phyloP scores from a whole-genome alignment of 2,888 invertebrate species.

The Pristionchus fissidentatus region DNA sequence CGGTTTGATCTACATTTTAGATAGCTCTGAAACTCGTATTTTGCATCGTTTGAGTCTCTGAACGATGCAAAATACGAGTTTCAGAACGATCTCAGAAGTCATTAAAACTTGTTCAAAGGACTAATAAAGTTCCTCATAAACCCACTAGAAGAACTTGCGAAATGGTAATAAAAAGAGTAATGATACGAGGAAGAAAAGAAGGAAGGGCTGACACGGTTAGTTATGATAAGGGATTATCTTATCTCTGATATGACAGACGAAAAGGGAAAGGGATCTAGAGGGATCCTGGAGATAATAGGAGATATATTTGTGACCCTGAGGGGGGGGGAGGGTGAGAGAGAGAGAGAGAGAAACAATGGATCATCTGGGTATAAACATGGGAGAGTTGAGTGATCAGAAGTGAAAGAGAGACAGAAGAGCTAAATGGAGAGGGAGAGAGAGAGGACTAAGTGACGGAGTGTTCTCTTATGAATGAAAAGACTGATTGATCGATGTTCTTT shows the following conservation, averaged over 20 bases:
- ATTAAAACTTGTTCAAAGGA: not conserved
- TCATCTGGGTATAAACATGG: not conserved
- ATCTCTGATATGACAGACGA: not conserved
- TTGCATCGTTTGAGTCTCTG: no score
- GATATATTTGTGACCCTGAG: constrained; percentile 23
- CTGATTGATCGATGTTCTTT: not conserved
- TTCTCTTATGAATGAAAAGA: not conserved
- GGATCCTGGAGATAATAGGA: not conserved
- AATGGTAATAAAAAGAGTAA: constrained; percentile 1
- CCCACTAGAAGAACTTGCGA: not conserved
- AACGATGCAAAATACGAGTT: no score
- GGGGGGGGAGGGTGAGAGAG: not conserved
- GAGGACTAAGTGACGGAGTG: no score
- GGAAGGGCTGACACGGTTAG: not conserved
- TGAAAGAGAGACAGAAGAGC: no score
- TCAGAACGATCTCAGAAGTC: no score
- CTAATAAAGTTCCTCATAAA: not conserved
- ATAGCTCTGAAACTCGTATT: no score
- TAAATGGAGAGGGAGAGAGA: no score
- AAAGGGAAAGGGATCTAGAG: constrained; percentile 17
- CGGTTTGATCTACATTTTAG: no score
- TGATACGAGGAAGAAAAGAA: not conserved
- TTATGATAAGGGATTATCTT: constrained; percentile 30
- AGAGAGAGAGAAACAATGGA: constrained; percentile 25
- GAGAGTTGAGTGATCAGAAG: no score